Conservation (phyloP, 2,888 invertebrate genomes). For the Microplitis deprimator region DNA sequence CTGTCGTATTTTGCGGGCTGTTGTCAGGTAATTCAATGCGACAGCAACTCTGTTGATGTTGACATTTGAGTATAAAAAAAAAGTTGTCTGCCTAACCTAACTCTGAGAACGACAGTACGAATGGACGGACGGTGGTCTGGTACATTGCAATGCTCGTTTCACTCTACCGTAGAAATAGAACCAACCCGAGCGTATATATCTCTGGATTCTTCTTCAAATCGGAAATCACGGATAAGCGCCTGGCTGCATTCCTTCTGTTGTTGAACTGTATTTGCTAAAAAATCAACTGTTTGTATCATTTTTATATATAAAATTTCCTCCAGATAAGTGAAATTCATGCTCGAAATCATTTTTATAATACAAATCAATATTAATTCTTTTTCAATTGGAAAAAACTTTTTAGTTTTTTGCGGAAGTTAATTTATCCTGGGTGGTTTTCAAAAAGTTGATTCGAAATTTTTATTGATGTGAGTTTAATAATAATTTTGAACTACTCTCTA, state of each 20-base stretch:
- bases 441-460: background rate
- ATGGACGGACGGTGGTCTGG: background rate
- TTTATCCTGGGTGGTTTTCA: background rate
- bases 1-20: conserved; percentile 12
- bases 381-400: background rate
- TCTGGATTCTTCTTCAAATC: conserved; percentile 28
- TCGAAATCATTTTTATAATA: conserved; percentile 3
- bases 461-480: background rate
- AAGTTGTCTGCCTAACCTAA: background rate
- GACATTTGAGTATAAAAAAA: background rate
- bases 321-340: background rate
- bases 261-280: background rate
- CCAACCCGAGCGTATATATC: conserved; percentile 6
- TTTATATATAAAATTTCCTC: background rate
- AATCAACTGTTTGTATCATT: conserved; percentile 11
- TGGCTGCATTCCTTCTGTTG: conserved; percentile 12
- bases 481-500: too few species aligned
- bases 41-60: conserved; percentile 1
- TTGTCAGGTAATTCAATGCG: conserved; percentile 36
- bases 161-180: conserved; percentile 17
- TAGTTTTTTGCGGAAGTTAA: background rate
- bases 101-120: conserved; percentile 1
- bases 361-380: background rate
- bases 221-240: conserved; percentile 29
- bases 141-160: conserved; percentile 22